Percentiles rank a stretch among this genome's conserved stretches.
These are phyloP conservation scores for Callinectes sapidus DNA, from an alignment of 2,888 invertebrate genomes.

Conservation along the genomic window DNA sequence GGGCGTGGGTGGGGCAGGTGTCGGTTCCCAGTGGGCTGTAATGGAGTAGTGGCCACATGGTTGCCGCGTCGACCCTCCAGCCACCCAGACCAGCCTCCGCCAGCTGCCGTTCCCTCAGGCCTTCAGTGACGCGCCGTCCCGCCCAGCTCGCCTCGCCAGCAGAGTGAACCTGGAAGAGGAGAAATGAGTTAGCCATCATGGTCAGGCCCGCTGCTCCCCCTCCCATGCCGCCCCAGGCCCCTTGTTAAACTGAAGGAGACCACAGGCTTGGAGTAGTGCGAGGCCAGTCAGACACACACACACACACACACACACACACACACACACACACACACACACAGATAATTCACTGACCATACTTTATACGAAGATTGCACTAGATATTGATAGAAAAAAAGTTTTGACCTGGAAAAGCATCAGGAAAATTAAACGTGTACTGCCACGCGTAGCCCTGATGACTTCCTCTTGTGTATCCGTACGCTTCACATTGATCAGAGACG, in stretches of 20 bases:
- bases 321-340: conserved; percentile 20
- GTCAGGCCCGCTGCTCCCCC: neutral
- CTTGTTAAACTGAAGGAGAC: neutral
- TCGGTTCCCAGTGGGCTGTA: neutral
- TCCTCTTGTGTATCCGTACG: no score
- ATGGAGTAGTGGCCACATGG: neutral
- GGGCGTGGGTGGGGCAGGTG: no score
- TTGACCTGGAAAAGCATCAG: neutral
- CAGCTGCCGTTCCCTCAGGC: neutral
- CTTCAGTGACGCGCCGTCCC: neutral
- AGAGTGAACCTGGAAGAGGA: neutral
- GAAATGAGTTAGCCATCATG: no score
- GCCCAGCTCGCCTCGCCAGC: neutral
- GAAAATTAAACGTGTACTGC: neutral
- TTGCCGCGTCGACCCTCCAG: neutral
- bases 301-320: conserved; percentile 29
- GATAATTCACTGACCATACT: neutral
- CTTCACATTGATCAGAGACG: no score
- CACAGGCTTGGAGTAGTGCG: neutral
- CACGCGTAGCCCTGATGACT: neutral
- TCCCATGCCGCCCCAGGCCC: neutral
- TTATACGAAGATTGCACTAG: no score
- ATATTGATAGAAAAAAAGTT: no score
- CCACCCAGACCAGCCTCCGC: neutral
- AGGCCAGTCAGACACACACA: neutral